Percentiles rank a stretch among this genome's conserved stretches.
phyloP scores from a whole-genome alignment of 2,888 invertebrate species.

The Mylabris sibirica region DNA sequence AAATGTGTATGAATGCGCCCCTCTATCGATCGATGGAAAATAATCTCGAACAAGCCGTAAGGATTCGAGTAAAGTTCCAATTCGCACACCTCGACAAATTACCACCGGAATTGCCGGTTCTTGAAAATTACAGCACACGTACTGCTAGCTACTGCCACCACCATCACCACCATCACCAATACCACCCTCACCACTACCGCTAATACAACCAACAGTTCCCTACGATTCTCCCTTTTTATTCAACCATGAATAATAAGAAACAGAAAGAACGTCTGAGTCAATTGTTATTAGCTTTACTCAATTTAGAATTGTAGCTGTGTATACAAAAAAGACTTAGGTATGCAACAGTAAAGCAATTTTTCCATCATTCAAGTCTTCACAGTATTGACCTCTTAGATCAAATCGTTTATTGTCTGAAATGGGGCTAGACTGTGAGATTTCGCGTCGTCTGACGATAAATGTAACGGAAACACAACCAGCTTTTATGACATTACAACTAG shows the following conservation, averaged over 20 bases:
- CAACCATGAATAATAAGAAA: background rate
- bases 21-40: constrained; percentile 44
- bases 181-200: background rate
- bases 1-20: constrained; percentile 32
- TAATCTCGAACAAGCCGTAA: constrained; percentile 45
- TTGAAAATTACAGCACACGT: constrained; percentile 35
- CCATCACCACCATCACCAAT: background rate
- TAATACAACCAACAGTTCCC: background rate
- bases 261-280: background rate
- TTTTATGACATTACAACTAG: background rate
- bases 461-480: background rate
- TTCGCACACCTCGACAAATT: constrained; percentile 40
- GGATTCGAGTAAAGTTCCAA: constrained; percentile 41
- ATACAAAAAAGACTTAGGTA: background rate
- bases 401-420: background rate
- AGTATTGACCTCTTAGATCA: background rate
- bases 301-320: background rate
- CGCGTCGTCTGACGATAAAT: background rate
- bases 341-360: background rate
- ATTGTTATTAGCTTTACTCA: background rate
- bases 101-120: constrained; percentile 35
- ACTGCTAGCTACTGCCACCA: background rate
- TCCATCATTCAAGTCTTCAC: background rate
- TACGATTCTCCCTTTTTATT: background rate
- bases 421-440: background rate